Conservation (phyloP, 2,113 vertebrate genomes). For the Lota lota region DNA sequence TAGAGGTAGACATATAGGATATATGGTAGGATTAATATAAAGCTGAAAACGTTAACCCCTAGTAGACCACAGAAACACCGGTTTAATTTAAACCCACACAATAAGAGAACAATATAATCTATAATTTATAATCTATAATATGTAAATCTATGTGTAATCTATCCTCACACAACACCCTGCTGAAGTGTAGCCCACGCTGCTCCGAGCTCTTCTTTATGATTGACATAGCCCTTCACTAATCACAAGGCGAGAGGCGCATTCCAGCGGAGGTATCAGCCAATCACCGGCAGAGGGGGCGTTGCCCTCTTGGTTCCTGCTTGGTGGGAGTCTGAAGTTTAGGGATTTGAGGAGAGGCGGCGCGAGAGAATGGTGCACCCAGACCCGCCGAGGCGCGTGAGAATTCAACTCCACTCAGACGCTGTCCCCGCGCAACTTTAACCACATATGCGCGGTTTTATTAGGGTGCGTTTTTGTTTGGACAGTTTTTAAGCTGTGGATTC, state of each 20-base stretch:
- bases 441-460: neutral
- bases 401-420: conserved; percentile 19
- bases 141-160: too few species aligned
- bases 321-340: conserved; percentile 70
- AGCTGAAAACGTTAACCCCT: neutral
- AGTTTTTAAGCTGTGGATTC: conserved; percentile 39
- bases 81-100: too few species aligned
- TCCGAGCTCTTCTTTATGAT: conserved; percentile 26
- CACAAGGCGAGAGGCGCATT: conserved; percentile 52
- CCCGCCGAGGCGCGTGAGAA: conserved; percentile 41
- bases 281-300: conserved; percentile 59
- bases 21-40: too few species aligned
- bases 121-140: neutral
- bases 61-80: neutral
- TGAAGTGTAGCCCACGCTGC: conserved; percentile 21
- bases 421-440: conserved; percentile 49
- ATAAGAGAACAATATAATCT: neutral
- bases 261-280: conserved; percentile 60
- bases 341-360: conserved; percentile 56
- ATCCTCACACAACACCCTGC: conserved; percentile 12
- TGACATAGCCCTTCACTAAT: conserved; percentile 59
- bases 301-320: conserved; percentile 46
- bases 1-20: neutral
- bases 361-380: conserved; percentile 70
- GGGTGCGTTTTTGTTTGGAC: conserved; percentile 29